Evolutionary conservation across 2,888 invertebrate species (phyloP).

Genomic region (Calameuta idolon): DNA sequence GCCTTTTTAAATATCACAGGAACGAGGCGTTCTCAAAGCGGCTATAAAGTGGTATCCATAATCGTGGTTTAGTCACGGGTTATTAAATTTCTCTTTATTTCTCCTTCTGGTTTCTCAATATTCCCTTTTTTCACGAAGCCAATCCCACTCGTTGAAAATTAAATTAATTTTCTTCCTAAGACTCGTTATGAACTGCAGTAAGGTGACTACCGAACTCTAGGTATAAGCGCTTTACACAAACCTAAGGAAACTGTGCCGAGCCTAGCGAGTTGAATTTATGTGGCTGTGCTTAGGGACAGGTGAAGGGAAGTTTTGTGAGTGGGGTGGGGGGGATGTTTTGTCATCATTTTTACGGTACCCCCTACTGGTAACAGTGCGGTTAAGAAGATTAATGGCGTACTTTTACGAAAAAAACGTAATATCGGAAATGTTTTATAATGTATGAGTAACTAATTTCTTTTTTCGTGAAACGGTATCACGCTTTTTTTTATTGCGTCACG

Average conservation of each 20-base stretch:
- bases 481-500: background rate
- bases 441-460: background rate
- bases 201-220: background rate
- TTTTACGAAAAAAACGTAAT: background rate
- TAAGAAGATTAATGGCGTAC: background rate
- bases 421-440: background rate
- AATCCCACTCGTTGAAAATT: background rate
- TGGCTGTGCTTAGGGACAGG: background rate
- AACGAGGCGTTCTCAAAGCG: too few species aligned
- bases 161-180: background rate
- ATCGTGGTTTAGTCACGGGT: background rate
- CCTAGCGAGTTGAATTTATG: background rate
- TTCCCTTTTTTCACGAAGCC: background rate
- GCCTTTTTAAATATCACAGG: background rate
- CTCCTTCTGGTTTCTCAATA: background rate
- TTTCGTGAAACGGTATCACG: background rate
- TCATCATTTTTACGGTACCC: background rate
- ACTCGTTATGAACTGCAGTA: background rate
- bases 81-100: background rate
- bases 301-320: background rate
- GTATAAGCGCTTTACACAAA: background rate
- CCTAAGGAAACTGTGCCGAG: background rate
- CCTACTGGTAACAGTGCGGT: background rate
- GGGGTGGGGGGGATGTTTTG: background rate
- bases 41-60: background rate